Evolutionary conservation across 1,140 invertebrate species (phyloP).

Genomic region (Portunus trituberculatus): DNA sequence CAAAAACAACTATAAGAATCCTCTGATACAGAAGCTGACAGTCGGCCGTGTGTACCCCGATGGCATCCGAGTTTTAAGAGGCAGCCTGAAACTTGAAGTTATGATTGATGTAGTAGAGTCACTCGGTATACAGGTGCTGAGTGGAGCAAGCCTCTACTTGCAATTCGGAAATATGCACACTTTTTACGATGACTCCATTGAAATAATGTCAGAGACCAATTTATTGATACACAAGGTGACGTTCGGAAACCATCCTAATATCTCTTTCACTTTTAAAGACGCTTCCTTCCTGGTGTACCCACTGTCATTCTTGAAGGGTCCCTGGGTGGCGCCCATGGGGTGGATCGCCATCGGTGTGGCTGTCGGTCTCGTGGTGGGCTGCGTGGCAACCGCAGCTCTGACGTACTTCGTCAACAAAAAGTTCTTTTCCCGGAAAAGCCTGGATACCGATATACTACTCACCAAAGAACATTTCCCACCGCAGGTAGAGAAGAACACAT

Average conservation of each 20-base stretch:
- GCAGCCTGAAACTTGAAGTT: neutral
- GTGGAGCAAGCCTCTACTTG: no score
- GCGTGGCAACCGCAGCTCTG: neutral
- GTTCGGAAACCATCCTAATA: neutral
- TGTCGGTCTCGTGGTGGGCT: neutral
- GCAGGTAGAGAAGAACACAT: no score
- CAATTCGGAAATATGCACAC: no score
- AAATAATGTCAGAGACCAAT: neutral
- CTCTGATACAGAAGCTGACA: no score
- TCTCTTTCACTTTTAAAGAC: neutral
- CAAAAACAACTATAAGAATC: neutral
- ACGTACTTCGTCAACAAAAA: neutral
- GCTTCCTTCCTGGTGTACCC: neutral
- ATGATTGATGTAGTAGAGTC: neutral
- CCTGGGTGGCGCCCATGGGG: neutral
- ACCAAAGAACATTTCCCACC: neutral
- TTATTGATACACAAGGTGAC: neutral
- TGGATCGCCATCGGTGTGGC: no score
- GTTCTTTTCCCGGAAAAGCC: neutral
- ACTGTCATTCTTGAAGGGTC: neutral
- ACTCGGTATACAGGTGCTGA: neutral
- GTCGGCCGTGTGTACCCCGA: neutral
- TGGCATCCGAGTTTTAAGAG: neutral
- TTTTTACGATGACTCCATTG: neutral
- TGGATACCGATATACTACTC: neutral